Evolutionary conservation across 2,113 vertebrate species (phyloP).

Genomic region (Stigmatopora nigra): DNA sequence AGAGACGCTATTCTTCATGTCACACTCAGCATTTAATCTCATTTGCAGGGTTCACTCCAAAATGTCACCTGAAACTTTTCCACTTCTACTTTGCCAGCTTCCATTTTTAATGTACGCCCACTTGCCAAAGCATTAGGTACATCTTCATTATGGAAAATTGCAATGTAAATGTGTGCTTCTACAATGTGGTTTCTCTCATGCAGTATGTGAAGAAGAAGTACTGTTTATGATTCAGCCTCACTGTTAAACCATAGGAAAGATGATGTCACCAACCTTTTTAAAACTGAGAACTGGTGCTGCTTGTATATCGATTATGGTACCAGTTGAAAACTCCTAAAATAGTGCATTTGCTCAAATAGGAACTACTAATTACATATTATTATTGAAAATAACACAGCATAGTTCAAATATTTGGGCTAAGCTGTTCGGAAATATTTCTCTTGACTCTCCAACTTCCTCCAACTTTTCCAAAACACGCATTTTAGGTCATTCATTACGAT

Average conservation of each 20-base stretch:
- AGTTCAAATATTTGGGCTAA: not conserved
- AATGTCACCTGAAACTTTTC: conserved; percentile 9
- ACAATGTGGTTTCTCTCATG: no score
- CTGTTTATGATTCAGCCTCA: no score
- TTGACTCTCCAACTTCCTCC: not conserved
- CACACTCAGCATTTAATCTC: conserved; percentile 5
- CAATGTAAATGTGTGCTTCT: no score
- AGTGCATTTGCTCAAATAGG: no score
- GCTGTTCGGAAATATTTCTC: not conserved
- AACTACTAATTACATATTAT: not conserved
- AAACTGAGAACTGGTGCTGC: no score
- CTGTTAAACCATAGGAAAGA: no score
- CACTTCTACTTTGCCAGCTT: not conserved
- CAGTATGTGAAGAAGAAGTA: no score
- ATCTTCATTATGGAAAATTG: not conserved
- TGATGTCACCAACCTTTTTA: no score
- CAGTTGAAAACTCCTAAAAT: no score
- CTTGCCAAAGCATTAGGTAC: not conserved
- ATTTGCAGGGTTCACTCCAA: conserved; percentile 2
- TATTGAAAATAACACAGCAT: not conserved
- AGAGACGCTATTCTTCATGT: conserved; percentile 30
- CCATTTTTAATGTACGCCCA: not conserved
- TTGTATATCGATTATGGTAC: no score
- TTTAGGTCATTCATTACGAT: not conserved
- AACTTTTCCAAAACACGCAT: not conserved